Evolutionary conservation across 2,113 vertebrate genomes (phyloP).

Genomic region (Cinclus mexicanus): DNA sequence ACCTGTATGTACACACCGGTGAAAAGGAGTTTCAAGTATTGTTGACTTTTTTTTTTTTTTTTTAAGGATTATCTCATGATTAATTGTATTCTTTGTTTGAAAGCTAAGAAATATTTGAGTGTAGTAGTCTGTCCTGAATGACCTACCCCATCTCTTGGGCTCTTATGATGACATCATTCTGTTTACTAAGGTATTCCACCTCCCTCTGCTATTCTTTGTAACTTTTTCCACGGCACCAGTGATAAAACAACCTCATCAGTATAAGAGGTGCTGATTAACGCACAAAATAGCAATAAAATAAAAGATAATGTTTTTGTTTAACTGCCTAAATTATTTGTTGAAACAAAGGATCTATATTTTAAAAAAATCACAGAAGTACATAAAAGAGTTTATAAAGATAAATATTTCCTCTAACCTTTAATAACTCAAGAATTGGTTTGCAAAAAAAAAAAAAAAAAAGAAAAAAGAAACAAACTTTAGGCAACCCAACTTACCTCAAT

Average conservation of each 20-base stretch:
- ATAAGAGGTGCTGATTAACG: background rate
- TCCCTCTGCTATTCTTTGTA: background rate
- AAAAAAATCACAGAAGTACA: background rate
- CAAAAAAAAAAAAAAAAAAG: background rate
- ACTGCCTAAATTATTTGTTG: background rate
- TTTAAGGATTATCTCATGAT: background rate
- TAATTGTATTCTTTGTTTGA: background rate
- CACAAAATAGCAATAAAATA: background rate
- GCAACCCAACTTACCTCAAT: conserved; percentile 78
- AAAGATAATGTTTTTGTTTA: background rate
- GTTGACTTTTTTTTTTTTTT: background rate
- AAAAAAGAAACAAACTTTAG: background rate
- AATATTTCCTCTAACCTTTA: background rate
- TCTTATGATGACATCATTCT: background rate
- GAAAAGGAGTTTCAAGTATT: background rate
- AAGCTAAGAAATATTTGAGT: background rate
- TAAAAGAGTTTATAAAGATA: background rate
- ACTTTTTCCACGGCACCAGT: background rate
- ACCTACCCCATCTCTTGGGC: background rate
- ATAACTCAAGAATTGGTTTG: background rate
- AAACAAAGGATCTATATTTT: background rate
- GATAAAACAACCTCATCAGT: background rate
- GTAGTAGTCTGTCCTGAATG: background rate
- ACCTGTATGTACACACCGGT: background rate
- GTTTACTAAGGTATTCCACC: background rate